These are phyloP conservation scores for Lepidonotus clava DNA, from an alignment of 2,888 invertebrate genomes.

Conservation along the genomic window DNA sequence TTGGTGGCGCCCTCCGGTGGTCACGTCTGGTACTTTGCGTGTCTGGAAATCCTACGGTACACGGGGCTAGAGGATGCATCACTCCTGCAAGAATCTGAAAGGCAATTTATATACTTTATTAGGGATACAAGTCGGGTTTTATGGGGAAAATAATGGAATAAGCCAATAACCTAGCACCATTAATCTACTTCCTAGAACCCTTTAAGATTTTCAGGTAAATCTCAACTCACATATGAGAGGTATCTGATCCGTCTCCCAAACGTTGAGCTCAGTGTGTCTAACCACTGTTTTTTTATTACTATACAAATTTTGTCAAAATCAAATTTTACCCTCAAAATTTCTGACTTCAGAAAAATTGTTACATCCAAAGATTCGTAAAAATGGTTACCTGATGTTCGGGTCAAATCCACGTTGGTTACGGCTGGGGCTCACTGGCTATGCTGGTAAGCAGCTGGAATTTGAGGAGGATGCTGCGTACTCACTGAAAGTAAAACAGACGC, in stretches of 20 bases:
- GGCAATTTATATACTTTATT: too few relatives aligned
- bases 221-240: too few relatives aligned
- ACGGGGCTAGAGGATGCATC: constrained; percentile 42
- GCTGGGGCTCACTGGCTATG: constrained; percentile 48
- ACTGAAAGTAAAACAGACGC: constrained; percentile 21
- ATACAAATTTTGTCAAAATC: too few relatives aligned
- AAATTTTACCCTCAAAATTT: too few relatives aligned
- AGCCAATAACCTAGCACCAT: too few relatives aligned
- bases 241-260: too few relatives aligned
- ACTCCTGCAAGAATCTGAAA: constrained; percentile 50
- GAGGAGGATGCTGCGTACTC: constrained; percentile 34
- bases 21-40: constrained; percentile 4
- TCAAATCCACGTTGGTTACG: constrained; percentile 25
- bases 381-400: constrained; percentile 41
- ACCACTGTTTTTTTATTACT: too few relatives aligned
- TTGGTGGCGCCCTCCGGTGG: not conserved
- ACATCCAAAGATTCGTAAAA: not conserved
- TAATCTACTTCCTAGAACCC: too few relatives aligned
- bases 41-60: constrained; percentile 49
- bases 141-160: too few relatives aligned
- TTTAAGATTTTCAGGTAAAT: too few relatives aligned
- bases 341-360: not conserved
- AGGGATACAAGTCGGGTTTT: too few relatives aligned
- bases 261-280: too few relatives aligned
- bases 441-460: constrained; percentile 38